Evolutionary conservation across 92 coral and sea anemone species (phyloP).

Genomic region (Virgularia gustaviana): DNA sequence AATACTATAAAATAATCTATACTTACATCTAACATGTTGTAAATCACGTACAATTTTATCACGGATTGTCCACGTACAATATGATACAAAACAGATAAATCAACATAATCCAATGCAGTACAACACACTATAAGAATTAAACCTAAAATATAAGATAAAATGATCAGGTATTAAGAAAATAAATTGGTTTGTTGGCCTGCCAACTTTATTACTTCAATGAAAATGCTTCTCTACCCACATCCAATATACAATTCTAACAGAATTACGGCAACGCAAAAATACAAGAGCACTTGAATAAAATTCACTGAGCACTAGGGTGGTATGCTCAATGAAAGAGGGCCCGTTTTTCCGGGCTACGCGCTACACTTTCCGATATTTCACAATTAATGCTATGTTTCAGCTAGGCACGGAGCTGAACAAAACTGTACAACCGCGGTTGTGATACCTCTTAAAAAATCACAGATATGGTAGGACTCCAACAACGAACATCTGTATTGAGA

Average conservation of each 20-base stretch:
- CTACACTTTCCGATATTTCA: too few species aligned
- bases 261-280: too few species aligned
- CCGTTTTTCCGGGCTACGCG: too few species aligned
- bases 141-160: conserved; percentile 52
- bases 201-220: too few species aligned
- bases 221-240: too few species aligned
- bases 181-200: background rate
- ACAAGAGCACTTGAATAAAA: too few species aligned
- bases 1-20: background rate
- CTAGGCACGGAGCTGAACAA: too few species aligned
- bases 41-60: conserved; percentile 91
- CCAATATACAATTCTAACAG: too few species aligned
- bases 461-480: conserved; percentile 18
- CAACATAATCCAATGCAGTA: conserved; percentile 71
- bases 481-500: background rate
- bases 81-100: conserved; percentile 85
- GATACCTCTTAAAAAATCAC: conserved; percentile 30
- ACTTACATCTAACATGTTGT: conserved; percentile 96
- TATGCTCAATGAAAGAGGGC: too few species aligned
- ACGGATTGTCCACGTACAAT: conserved; percentile 97
- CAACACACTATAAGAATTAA: conserved; percentile 69
- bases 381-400: too few species aligned
- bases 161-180: background rate
- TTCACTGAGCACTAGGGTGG: too few species aligned
- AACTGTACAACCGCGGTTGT: too few species aligned